Evolutionary conservation across 1,140 invertebrate genomes (phyloP), one percentile per base, ranked within the genome.

Genomic region (Micrasema longulum): DNA sequence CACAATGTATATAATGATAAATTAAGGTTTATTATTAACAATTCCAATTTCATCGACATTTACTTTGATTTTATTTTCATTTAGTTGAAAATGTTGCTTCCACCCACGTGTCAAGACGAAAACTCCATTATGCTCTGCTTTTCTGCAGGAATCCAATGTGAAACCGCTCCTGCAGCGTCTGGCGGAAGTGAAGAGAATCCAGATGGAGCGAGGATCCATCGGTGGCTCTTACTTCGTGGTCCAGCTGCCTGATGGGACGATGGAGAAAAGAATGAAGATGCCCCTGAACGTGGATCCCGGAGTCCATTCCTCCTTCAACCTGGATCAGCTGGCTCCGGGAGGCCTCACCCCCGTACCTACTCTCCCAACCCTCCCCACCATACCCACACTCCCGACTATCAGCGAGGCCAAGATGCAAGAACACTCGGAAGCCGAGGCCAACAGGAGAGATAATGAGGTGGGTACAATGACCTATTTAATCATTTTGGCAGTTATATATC

Each of bases 251-350:
- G 95, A 96, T 77, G 95, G 95, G 66, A 93, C 92, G 3, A 93
- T 95, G 89, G 94, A 96, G 78, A 91, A 92, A 75, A 87, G 94
- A 74, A 86, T 94, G 83, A 95, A 97, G 84, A 88, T 90, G 83
- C 92, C 94, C 14, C 85, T 94, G n/a, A 95, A 97, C 83, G 88
- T 93, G 36, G 95, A 97, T 84, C 95, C 95, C n/a, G 95, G 95
- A 26, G 95, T 97, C 18, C 95, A 97, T 80, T 96, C 95, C 10
- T 96, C 93, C 77, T 89, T 97, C 72, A 94, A 95, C 82, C 82
- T 97, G 77, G 94, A 96, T 80, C 88, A 92, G 80, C 85, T 92
- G 77, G 91, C 69, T 11, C 65, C 89, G 68, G 87, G 87, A 80
- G 89, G 88, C 36, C 84, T 93, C 76, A 92, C 90, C 38, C 89